Percentiles rank a stretch among this genome's conserved stretches.
These are phyloP conservation scores for Labia minor DNA, from an alignment of 2,888 invertebrate genomes.

Conservation along the genomic window DNA sequence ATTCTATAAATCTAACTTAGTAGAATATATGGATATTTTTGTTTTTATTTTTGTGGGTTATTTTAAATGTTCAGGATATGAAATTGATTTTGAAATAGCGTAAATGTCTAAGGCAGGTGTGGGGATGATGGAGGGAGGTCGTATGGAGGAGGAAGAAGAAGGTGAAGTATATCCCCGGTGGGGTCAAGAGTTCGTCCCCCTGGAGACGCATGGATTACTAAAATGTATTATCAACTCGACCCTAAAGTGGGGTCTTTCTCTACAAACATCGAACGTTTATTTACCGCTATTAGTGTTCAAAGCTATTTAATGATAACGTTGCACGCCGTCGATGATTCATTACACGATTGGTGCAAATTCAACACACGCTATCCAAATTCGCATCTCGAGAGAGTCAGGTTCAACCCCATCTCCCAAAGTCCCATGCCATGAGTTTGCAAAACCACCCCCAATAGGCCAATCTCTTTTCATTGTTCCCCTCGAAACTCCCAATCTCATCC, in stretches of 20 bases:
- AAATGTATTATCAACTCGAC: neutral
- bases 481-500: neutral
- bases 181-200: slow-evolving; percentile 7
- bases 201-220: neutral
- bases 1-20: too few relatives aligned
- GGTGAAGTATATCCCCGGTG: neutral
- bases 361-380: slow-evolving; percentile 8
- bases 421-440: too few relatives aligned
- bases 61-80: neutral
- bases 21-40: too few relatives aligned
- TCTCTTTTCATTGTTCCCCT: neutral
- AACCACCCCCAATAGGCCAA: neutral
- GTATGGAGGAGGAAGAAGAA: too few relatives aligned
- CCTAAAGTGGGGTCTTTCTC: neutral
- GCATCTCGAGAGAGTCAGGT: neutral
- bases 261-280: neutral
- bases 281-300: neutral
- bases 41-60: neutral
- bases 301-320: neutral
- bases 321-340: neutral
- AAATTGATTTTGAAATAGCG: neutral
- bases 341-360: slow-evolving; percentile 2
- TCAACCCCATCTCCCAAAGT: neutral
- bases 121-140: neutral
- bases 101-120: neutral